Base-by-base conservation (phyloP, 2,797 vertebrate species). In the Schizopygopsis pylzovi region DNA sequence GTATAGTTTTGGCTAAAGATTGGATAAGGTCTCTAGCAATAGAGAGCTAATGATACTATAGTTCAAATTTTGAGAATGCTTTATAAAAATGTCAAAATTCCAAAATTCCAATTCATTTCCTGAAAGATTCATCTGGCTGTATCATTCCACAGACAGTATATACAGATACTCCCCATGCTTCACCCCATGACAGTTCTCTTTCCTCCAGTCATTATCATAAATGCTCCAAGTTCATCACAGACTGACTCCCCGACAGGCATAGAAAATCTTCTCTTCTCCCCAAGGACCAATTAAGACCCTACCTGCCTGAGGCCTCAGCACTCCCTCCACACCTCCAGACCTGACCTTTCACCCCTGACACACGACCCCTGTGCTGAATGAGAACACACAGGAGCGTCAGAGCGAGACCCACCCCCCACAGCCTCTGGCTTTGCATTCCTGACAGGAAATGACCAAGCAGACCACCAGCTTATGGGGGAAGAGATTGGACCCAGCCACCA, bases 331-430 rank as follows among this genome's bases (percentile, higher is more conserved):
- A 90, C 90, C 90, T 87, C 84, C 84, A 59, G 79, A 82, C 73
- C 85, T 89, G 93, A 91, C 93, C 93, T 93, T 90, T 95, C 93
- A 94, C 95, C 95, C 94, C 94, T 95, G 94, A 96, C 95, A 96
- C 95, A 95, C 93, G 92, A 94, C 95, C 95, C 91, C 93, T 90
- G 90, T 87, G 93, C 91, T 95, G 95, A 96, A 95, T 94, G 94
- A 95, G 93, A 94, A 94, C 92, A 94, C 93, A 93, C 94, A 94
- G 93, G 90, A 90, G 93, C 83, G 88, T 93, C 90, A 91, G 93
- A 94, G 94, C 81, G 77, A 94, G 92, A 95, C 94, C 89, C 87
- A 83, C 88, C 80, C 88, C 86, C 79, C 25, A 89, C 33, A 85
- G 63, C 89, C 87, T 89, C 79, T 87, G 88, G 90, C 88, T 83